Percentiles rank a stretch among this genome's conserved stretches.
Conservation (phyloP, 2,797 vertebrate genomes). For the Tolypeutes matacus region DNA sequence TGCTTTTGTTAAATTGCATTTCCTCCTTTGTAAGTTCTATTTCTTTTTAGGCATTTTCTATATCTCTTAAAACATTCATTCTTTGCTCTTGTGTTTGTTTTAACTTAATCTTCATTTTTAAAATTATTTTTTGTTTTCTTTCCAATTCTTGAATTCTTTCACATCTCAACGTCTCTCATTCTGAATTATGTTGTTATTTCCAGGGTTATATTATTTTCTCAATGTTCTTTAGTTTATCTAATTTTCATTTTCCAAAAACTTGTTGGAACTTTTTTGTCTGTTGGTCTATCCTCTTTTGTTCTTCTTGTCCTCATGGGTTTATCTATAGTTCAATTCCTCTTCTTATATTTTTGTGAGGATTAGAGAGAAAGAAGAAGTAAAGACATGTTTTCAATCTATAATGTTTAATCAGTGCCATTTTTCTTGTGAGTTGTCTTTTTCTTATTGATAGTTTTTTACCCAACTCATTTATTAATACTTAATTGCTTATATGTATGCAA, state of each 20-base stretch:
- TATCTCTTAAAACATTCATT: neutral
- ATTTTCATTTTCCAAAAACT: neutral
- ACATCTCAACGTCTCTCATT: neutral
- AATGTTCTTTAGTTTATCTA: constrained; percentile 1
- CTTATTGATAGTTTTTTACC: neutral
- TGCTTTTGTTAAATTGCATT: neutral
- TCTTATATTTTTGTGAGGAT: neutral
- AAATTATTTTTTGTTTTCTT: constrained; percentile 38
- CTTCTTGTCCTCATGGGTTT: constrained; percentile 6
- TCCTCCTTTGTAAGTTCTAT: neutral
- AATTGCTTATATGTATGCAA: neutral
- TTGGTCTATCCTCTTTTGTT: neutral
- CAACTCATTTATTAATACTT: neutral
- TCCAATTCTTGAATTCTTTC: neutral
- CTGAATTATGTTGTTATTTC: neutral
- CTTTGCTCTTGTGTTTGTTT: neutral
- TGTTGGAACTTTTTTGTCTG: neutral
- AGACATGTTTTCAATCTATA: neutral
- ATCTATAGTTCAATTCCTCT: neutral
- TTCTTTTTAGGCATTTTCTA: constrained; percentile 20
- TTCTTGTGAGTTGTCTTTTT: neutral
- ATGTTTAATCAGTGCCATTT: neutral
- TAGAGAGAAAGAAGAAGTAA: neutral
- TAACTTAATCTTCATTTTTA: neutral
- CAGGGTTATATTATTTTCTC: neutral